Evolutionary conservation across 2,797 vertebrate genomes (phyloP).

Genomic region (Phoxinus dragarum): DNA sequence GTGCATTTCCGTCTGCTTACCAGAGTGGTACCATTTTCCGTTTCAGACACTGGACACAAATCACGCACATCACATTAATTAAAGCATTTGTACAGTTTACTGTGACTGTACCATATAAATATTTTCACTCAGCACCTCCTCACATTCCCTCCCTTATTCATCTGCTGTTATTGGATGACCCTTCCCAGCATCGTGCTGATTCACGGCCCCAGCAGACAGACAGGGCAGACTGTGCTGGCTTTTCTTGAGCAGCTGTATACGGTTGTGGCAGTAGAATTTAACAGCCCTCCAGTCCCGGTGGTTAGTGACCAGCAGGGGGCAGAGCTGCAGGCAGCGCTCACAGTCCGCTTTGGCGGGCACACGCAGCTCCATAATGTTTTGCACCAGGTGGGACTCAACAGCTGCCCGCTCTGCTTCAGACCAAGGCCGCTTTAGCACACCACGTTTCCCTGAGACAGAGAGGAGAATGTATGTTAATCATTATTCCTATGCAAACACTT

Average conservation of each 20-base stretch:
- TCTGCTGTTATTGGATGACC: constrained; percentile 44
- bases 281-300: constrained; percentile 83
- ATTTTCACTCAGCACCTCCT: background rate
- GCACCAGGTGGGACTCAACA: constrained; percentile 81
- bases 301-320: constrained; percentile 83
- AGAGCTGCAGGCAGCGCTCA: constrained; percentile 82
- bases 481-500: constrained; percentile 45
- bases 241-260: constrained; percentile 84
- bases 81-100: constrained; percentile 26
- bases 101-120: constrained; percentile 32
- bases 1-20: background rate
- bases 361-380: constrained; percentile 80
- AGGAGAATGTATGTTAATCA: constrained; percentile 50
- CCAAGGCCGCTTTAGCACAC: constrained; percentile 84
- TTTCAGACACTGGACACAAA: constrained; percentile 6
- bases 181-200: constrained; percentile 3
- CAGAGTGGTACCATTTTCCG: constrained; percentile 8
- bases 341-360: constrained; percentile 84
- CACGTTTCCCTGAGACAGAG: constrained; percentile 77
- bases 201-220: constrained; percentile 72
- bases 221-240: constrained; percentile 77
- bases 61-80: constrained; percentile 20
- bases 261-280: constrained; percentile 87
- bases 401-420: constrained; percentile 81
- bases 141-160: constrained; percentile 2